Base-by-base conservation (phyloP, 2,888 invertebrate species). In the Operophtera brumata region DNA sequence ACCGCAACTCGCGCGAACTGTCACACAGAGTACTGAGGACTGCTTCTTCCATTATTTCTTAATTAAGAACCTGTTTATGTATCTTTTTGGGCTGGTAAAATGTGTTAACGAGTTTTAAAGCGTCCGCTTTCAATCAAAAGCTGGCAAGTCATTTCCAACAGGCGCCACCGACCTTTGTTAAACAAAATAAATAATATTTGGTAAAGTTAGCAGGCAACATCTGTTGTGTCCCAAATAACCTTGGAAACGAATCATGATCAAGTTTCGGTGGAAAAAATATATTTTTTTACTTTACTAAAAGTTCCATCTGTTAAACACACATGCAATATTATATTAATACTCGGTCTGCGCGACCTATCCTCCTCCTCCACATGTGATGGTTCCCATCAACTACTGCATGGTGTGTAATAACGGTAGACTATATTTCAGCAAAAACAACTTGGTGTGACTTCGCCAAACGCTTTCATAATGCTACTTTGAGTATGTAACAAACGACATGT, bases 1-100 rank as follows among this genome's bases (percentile, higher is more conserved):
- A 84, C 74, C 71, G 57, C 58, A 37, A n/a, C 56, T 61, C 59
- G 52, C 37, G 47, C 71, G 57, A 66, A 73, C 72, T 79, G 80
- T 76, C 77, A 71, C 71, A 62, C 54, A 44, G 61, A 65, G 63
- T 62, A 59, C 56, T 57, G 35, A 35, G 35, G 49, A 58, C 54
- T 56, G 50, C 59, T 58, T 63, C 60, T 62, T 53, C 56, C 67
- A 64, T 66, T 62, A 69, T 69, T n/a, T n/a, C n/a, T n/a, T n/a
- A n/a, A n/a, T n/a, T n/a, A n/a, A n/a, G n/a, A n/a, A n/a, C 65
- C 61, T 54, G 59, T 61, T 58, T 67, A 70, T 73, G 71, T 73
- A 70, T 70, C 54, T 62, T 69, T 68, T 65, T 67, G 54, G 57
- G 45, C 48, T 44, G 49, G 52, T 59, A 59, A 55, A 60, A 54